Evolutionary conservation across 2,797 vertebrate species (phyloP).

Genomic region (Brachyalestes nurse): DNA sequence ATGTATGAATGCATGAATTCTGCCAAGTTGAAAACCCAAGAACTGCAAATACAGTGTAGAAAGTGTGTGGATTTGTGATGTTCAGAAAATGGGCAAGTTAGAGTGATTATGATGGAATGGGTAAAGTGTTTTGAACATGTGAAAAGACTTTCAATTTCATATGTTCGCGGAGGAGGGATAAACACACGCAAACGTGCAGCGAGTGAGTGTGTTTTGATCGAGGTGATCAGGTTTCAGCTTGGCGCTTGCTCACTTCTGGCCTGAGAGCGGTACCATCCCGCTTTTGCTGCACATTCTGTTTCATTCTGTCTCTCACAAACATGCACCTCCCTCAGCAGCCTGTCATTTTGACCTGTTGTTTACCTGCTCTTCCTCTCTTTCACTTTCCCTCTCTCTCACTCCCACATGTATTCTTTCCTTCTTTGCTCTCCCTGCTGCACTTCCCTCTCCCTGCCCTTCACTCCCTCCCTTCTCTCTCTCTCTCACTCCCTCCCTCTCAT

Average conservation of each 20-base stretch:
- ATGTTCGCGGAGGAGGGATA: background rate
- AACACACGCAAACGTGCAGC: background rate
- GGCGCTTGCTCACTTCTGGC: constrained; percentile 22
- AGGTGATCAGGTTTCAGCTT: constrained; percentile 35
- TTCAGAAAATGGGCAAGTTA: background rate
- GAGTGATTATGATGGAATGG: background rate
- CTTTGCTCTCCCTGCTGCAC: background rate
- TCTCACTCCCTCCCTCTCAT: constrained; percentile 9
- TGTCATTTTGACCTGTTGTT: constrained; percentile 43
- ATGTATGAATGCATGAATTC: too few species aligned
- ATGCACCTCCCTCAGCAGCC: background rate
- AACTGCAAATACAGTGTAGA: background rate
- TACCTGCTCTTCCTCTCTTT: constrained; percentile 7
- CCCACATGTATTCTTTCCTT: constrained; percentile 1
- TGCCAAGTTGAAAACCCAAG: too few species aligned
- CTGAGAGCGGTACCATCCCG: background rate
- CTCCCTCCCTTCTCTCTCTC: constrained; percentile 18
- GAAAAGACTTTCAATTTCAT: background rate
- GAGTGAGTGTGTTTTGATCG: constrained; percentile 26
- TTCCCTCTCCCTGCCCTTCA: constrained; percentile 12
- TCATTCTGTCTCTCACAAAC: background rate
- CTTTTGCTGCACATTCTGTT: background rate
- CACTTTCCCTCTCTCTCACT: constrained; percentile 15
- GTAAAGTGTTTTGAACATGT: background rate
- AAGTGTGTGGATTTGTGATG: background rate